Conservation (phyloP, 2,888 invertebrate genomes). For the Ypsolopha scabrella region DNA sequence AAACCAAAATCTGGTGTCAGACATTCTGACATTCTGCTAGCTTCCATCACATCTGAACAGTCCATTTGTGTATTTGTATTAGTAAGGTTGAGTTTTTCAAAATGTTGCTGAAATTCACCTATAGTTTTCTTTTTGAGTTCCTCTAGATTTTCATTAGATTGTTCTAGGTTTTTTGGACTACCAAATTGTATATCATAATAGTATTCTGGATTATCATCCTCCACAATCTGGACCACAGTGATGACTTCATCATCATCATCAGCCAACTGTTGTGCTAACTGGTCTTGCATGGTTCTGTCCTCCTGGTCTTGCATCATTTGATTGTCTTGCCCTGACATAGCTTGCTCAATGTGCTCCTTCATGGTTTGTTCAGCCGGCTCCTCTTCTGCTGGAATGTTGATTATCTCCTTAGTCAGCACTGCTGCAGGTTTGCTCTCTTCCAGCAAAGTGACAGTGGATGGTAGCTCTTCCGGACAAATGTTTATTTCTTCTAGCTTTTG, state of each 20-base stretch:
- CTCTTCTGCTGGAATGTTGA: background rate
- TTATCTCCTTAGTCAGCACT: background rate
- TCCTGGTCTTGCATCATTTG: background rate
- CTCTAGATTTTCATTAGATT: slow-evolving; percentile 14
- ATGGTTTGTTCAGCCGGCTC: background rate
- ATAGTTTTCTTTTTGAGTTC: slow-evolving; percentile 22
- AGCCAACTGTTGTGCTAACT: background rate
- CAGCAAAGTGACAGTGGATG: background rate
- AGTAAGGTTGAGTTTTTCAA: slow-evolving; percentile 43
- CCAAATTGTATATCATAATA: slow-evolving; percentile 54
- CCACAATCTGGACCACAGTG: slow-evolving; percentile 62
- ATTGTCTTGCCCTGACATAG: background rate
- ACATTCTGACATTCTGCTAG: slow-evolving; percentile 27
- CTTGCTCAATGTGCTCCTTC: background rate
- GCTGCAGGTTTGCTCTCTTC: background rate
- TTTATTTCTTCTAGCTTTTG: no score
- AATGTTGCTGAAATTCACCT: slow-evolving; percentile 47
- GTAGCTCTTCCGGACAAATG: no score
- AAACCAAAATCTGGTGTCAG: slow-evolving; percentile 35
- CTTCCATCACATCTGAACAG: slow-evolving; percentile 26
- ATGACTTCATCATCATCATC: slow-evolving; percentile 56
- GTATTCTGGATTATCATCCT: slow-evolving; percentile 53
- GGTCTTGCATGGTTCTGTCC: background rate
- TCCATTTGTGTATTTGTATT: slow-evolving; percentile 34
- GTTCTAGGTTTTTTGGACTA: slow-evolving; percentile 30